Conservation (phyloP, 1,140 invertebrate genomes). For the Elymnias hypermnestra region DNA sequence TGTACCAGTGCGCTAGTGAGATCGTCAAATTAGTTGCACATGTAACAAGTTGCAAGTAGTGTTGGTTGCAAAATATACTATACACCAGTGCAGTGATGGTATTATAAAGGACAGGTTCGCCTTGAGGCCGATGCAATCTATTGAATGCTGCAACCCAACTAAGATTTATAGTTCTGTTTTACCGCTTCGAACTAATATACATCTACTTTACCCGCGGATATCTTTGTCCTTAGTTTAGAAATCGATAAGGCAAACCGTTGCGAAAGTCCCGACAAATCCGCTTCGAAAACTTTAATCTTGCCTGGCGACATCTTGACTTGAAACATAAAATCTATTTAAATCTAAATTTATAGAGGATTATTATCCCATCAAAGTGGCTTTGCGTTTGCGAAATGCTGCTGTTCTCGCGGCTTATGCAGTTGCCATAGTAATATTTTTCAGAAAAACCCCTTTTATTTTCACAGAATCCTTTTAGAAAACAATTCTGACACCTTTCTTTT, state of each 20-base stretch:
- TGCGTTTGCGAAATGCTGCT: no score
- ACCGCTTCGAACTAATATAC: conserved; percentile 6
- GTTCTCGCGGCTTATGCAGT: no score
- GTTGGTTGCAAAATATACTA: conserved; percentile 24
- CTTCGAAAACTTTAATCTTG: conserved; percentile 1
- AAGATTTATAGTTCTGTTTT: conserved; percentile 29
- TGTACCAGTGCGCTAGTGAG: no score
- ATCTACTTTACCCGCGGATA: no score
- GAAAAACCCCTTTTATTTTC: no score
- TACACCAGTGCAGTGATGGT: conserved; percentile 33
- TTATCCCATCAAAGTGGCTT: no score
- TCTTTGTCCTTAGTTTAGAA: conserved; percentile 10
- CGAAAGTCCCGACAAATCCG: conserved; percentile 7
- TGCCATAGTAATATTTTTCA: no score
- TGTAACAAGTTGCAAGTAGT: conserved; percentile 19
- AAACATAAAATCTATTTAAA: conserved; percentile 4
- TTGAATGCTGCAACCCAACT: conserved; percentile 29
- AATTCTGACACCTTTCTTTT: no score
- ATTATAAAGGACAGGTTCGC: conserved; percentile 35
- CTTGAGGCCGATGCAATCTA: conserved; percentile 35
- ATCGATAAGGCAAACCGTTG: conserved; percentile 5
- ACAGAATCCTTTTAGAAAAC: no score
- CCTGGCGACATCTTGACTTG: conserved; percentile 6
- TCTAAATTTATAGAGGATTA: no score
- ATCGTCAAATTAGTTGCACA: conserved; percentile 6